phyloP scores from a whole-genome alignment of 2,888 invertebrate genomes.

The Tethea ocularis region DNA sequence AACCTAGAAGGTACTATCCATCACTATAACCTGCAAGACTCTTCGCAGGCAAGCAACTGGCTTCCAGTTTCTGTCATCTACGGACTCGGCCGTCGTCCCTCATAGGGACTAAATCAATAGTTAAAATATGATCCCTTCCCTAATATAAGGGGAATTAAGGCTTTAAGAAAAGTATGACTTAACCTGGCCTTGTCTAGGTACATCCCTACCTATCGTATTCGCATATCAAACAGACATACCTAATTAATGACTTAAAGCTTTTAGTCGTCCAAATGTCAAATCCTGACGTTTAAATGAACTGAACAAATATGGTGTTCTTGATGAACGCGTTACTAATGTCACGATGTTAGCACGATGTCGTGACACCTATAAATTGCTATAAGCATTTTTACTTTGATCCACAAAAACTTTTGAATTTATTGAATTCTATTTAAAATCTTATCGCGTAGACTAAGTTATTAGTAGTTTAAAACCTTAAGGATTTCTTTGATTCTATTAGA shows the following conservation, averaged over 20 bases:
- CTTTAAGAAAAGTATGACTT: too few species aligned
- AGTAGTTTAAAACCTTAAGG: too few species aligned
- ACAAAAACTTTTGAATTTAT: not conserved
- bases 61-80: too few species aligned
- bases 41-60: too few species aligned
- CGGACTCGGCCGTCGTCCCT: too few species aligned
- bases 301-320: not conserved
- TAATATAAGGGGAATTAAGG: too few species aligned
- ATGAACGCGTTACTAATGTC: not conserved
- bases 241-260: not conserved
- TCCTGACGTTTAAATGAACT: not conserved
- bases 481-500: too few species aligned
- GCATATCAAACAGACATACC: not conserved
- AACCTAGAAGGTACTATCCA: slow-evolving; percentile 88
- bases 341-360: not conserved
- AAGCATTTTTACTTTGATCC: not conserved
- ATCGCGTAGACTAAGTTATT: not conserved
- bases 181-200: too few species aligned
- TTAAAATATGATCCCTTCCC: too few species aligned
- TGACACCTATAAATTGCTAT: not conserved
- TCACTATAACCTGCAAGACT: too few species aligned
- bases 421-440: not conserved
- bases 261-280: not conserved
- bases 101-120: too few species aligned
- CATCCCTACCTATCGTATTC: not conserved